Evolutionary conservation across 2,113 vertebrate genomes (phyloP).

Genomic region (Chroicocephalus ridibundus): DNA sequence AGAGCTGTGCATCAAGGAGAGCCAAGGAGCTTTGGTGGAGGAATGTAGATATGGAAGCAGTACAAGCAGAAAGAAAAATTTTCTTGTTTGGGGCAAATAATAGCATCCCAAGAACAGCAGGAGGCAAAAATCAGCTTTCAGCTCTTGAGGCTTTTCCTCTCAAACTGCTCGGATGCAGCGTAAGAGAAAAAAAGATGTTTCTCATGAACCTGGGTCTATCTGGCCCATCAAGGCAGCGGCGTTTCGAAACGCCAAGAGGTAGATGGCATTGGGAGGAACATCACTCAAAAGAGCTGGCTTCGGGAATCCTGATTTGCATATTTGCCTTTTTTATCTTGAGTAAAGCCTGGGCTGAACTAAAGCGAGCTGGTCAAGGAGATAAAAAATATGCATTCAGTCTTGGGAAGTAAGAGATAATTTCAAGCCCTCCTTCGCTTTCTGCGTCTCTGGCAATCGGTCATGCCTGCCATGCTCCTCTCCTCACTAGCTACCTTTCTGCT

Average conservation of each 20-base stretch:
- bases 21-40: neutral
- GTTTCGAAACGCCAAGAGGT: fast-evolving
- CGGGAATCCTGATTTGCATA: neutral
- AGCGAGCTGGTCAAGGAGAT: neutral
- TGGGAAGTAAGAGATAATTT: neutral
- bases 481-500: neutral
- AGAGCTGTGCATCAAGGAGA: neutral
- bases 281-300: neutral
- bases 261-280: neutral
- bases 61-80: neutral
- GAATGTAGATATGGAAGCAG: fast-evolving
- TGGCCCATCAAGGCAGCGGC: neutral
- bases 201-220: neutral
- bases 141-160: neutral
- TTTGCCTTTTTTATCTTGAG: neutral
- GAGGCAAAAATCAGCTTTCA: neutral
- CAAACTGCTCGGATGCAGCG: fast-evolving
- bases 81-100: neutral
- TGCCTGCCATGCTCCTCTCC: fast-evolving
- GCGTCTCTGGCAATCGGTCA: neutral
- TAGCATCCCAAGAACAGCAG: neutral
- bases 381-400: neutral
- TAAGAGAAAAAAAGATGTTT: neutral
- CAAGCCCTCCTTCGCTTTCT: constrained; percentile 5
- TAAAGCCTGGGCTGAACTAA: neutral